Evolutionary conservation across 2,888 invertebrate species (phyloP).

Genomic region (Watsonalla cultraria): DNA sequence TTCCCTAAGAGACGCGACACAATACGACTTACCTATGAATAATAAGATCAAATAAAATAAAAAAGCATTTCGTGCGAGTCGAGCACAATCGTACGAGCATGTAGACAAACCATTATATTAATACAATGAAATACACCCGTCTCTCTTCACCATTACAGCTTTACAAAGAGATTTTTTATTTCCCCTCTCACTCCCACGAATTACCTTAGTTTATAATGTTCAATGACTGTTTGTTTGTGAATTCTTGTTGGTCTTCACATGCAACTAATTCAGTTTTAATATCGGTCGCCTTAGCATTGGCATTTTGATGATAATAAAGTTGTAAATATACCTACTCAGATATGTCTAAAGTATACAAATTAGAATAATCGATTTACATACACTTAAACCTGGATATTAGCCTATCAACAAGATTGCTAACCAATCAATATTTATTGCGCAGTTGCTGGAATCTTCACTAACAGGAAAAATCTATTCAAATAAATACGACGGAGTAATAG

Average conservation of each 20-base stretch:
- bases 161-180: constrained; percentile 37
- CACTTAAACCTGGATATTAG: too few relatives aligned
- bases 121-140: constrained; percentile 58
- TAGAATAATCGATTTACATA: too few relatives aligned
- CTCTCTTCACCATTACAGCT: constrained; percentile 32
- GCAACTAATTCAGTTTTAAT: neutral
- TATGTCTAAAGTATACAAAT: too few relatives aligned
- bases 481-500: neutral
- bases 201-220: constrained; percentile 50
- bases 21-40: constrained; percentile 73
- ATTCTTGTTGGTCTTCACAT: neutral
- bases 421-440: neutral
- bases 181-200: constrained; percentile 44
- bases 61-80: constrained; percentile 46
- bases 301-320: too few relatives aligned
- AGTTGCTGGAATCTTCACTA: neutral
- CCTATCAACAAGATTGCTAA: too few relatives aligned
- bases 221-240: constrained; percentile 26
- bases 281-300: neutral
- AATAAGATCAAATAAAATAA: constrained; percentile 63
- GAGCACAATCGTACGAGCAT: constrained; percentile 66
- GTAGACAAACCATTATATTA: constrained; percentile 70
- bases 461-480: neutral
- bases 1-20: constrained; percentile 41
- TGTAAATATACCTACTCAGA: too few relatives aligned